Evolutionary conservation across 2,113 vertebrate genomes (phyloP), one percentile per base, ranked within the genome.

Genomic region (Centrocercus urophasianus): DNA sequence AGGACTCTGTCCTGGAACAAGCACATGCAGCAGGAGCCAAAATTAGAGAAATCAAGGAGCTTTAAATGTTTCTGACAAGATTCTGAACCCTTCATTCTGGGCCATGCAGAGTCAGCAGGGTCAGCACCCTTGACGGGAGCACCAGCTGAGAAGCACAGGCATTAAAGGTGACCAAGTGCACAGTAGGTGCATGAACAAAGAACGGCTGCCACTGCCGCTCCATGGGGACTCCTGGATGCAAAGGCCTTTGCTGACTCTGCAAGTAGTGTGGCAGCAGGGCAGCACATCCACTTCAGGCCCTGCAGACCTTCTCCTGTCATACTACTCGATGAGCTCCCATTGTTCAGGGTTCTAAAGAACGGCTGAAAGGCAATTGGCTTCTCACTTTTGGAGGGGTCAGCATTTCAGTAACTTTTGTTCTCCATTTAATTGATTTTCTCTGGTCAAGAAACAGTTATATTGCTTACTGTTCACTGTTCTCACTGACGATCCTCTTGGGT

Each of bases 311-410:
- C 36, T 70, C 24, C 81, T 9, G 13, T 30, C 73, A 76, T 30
- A 66, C 9, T 3, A 17, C 40, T 22, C 2, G 2, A 24, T 30
- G 36, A 76, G 20, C 61, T 86, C n/a, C 24, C 0, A 0, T 22
- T 61, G 61, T 12, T 70, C 66, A 7, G 27, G 25, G 50, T 54
- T 93, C 57, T 36, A 52, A 27, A 86, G 18, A 88, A 38, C 48
- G n/a, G 52, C 42, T 86, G 42, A 76, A 71, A 72, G 1, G 11
- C 36, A 89, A 64, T 8, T 27, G 38, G 78, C 47, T 64, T 73
- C 78, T 81, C 94, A 73, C 45, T 22, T 38, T 16, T 48, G 38
- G 47, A 64, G 12, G 8, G 14, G 27, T 8, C 47, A 80, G 19
- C 13, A 59, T 10, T 63, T 66, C 30, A 82, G 5, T 42, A 82